Evolutionary conservation across 1,140 invertebrate genomes (phyloP).

Genomic region (Proctacanthus coquilletti): DNA sequence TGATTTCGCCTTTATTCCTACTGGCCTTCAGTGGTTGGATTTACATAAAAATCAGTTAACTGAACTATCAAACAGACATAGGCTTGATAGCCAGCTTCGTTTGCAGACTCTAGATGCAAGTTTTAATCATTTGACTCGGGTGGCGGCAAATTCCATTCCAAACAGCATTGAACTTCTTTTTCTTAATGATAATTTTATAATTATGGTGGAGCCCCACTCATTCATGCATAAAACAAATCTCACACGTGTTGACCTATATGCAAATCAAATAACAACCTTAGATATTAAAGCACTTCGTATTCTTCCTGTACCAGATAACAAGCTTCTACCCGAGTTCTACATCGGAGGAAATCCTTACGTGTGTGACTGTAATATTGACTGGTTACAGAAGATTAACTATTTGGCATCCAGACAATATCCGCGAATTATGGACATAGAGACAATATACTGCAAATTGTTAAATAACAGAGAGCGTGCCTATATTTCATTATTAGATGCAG

Average conservation of each 20-base stretch:
- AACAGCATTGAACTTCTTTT: constrained; percentile 64
- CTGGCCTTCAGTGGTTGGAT: constrained; percentile 73
- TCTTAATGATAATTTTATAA: constrained; percentile 69
- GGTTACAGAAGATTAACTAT: constrained; percentile 72
- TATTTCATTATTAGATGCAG: constrained; percentile 66
- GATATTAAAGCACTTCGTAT: constrained; percentile 63
- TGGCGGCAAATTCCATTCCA: constrained; percentile 52
- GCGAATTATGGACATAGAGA: constrained; percentile 76
- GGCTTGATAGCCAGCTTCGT: constrained; percentile 46
- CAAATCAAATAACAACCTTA: constrained; percentile 68
- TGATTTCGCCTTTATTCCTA: constrained; percentile 73
- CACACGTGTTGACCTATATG: constrained; percentile 67
- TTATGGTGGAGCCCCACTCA: constrained; percentile 60
- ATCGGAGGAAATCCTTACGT: constrained; percentile 76
- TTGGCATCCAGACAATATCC: constrained; percentile 64
- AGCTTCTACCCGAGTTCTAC: constrained; percentile 66
- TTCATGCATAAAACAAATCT: constrained; percentile 72
- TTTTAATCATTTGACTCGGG: constrained; percentile 61
- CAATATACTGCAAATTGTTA: constrained; percentile 76
- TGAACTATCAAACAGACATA: constrained; percentile 63
- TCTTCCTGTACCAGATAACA: constrained; percentile 48
- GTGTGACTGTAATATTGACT: constrained; percentile 78
- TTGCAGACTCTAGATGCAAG: constrained; percentile 67
- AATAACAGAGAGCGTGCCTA: constrained; percentile 68
- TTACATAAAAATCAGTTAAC: constrained; percentile 76